Conservation (phyloP, 2,888 invertebrate genomes). For the Drosophila longiperda region DNA sequence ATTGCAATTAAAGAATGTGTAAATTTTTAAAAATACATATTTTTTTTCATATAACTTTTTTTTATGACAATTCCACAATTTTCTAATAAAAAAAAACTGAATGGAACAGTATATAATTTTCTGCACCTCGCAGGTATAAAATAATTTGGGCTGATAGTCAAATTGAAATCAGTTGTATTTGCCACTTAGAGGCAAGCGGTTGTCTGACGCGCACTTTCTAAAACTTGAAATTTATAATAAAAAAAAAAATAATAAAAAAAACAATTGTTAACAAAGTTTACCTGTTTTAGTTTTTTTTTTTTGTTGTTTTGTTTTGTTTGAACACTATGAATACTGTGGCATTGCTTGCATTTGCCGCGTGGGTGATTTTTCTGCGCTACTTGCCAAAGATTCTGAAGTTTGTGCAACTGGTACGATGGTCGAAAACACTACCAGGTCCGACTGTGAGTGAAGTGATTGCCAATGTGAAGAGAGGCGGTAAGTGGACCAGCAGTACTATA, state of each 20-base stretch:
- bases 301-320: neutral
- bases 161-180: conserved; percentile 27
- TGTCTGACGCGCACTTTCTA: conserved; percentile 5
- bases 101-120: neutral
- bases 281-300: neutral
- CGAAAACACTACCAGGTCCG: conserved; percentile 79
- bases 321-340: conserved; percentile 65
- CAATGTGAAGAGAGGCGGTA: conserved; percentile 82
- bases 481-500: conserved; percentile 31
- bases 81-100: neutral
- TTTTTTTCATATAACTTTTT: neutral
- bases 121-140: neutral
- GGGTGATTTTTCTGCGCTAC: conserved; percentile 74
- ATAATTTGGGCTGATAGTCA: conserved; percentile 1
- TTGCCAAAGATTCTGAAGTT: conserved; percentile 76
- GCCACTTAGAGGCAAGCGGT: conserved; percentile 32
- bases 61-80: neutral
- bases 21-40: no score
- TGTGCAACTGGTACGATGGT: conserved; percentile 70
- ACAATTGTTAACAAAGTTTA: neutral
- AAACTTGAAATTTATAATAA: neutral
- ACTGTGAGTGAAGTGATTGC: conserved; percentile 74
- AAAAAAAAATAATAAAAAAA: neutral
- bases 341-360: conserved; percentile 70
- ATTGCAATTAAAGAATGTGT: no score